Evolutionary conservation across 23 tunicate species (phyloP).

Genomic region (Ciona savignyi): DNA sequence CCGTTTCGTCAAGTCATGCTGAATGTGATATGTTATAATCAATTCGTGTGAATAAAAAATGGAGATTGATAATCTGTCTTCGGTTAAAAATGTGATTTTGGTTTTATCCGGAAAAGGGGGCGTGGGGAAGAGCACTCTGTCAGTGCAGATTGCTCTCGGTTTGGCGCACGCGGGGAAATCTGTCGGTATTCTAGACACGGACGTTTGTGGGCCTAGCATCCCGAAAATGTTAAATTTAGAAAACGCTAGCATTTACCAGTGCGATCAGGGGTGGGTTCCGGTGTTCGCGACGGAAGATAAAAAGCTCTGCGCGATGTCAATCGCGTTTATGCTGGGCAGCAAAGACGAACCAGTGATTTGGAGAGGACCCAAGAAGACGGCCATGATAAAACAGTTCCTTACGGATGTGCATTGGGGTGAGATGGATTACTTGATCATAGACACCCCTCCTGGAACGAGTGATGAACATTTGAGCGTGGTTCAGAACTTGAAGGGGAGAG

Average conservation of each 20-base stretch:
- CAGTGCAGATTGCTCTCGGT: constrained; percentile 70
- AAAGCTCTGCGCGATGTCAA: constrained; percentile 63
- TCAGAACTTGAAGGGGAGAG: constrained; percentile 23
- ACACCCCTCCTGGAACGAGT: constrained; percentile 96
- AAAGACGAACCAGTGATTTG: constrained; percentile 87
- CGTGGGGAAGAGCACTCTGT: constrained; percentile 88
- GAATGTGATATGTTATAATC: too few relatives aligned
- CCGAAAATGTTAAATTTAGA: constrained; percentile 87
- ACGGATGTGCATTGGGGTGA: constrained; percentile 90
- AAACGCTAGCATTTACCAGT: constrained; percentile 46
- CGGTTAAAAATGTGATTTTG: constrained; percentile 67
- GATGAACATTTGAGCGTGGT: constrained; percentile 90
- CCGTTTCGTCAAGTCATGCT: too few relatives aligned
- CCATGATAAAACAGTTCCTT: constrained; percentile 81
- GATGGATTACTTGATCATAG: constrained; percentile 74
- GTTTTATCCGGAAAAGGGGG: constrained; percentile 97
- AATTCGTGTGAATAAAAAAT: too few relatives aligned
- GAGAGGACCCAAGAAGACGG: constrained; percentile 97
- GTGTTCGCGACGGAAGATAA: constrained; percentile 36
- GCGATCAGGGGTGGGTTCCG: constrained; percentile 85
- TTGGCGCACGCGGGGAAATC: constrained; percentile 51
- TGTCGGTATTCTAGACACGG: constrained; percentile 91
- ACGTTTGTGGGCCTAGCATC: constrained; percentile 92
- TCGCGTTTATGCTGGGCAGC: constrained; percentile 70
- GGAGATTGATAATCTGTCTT: too few relatives aligned